These are phyloP conservation scores for Caenorhabditis angaria DNA, from an alignment of 2,888 invertebrate genomes.

Conservation along the genomic window DNA sequence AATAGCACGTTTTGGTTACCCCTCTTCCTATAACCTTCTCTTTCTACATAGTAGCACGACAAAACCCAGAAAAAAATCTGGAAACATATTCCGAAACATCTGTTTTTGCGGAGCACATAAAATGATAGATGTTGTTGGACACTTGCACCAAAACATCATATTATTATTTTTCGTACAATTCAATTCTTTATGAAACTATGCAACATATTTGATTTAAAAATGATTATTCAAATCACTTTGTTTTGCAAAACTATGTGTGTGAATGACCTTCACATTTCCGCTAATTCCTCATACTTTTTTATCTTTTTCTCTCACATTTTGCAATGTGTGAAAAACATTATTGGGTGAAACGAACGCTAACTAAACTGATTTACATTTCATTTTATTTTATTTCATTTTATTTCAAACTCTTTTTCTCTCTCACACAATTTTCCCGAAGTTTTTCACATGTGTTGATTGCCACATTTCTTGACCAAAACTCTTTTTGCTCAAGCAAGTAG, in stretches of 20 bases:
- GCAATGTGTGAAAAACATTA: not conserved
- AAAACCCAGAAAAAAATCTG: no score
- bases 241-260: not conserved
- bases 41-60: no score
- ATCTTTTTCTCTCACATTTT: not conserved
- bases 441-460: slow-evolving; percentile 4
- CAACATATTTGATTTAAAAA: not conserved
- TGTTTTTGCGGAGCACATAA: slow-evolving; percentile 3
- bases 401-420: not conserved
- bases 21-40: no score
- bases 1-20: no score
- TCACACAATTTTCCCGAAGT: no score
- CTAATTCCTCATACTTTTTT: not conserved
- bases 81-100: no score
- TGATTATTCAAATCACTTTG: not conserved
- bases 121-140: not conserved
- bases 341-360: not conserved
- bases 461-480: slow-evolving; percentile 1
- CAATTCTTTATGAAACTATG: not conserved
- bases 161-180: not conserved
- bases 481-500: not conserved
- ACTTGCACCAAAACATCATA: not conserved
- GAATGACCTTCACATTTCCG: not conserved
- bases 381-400: not conserved
- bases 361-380: not conserved